Evolutionary conservation across 2,888 invertebrate genomes (phyloP).

Genomic region (Dynastes grantii): DNA sequence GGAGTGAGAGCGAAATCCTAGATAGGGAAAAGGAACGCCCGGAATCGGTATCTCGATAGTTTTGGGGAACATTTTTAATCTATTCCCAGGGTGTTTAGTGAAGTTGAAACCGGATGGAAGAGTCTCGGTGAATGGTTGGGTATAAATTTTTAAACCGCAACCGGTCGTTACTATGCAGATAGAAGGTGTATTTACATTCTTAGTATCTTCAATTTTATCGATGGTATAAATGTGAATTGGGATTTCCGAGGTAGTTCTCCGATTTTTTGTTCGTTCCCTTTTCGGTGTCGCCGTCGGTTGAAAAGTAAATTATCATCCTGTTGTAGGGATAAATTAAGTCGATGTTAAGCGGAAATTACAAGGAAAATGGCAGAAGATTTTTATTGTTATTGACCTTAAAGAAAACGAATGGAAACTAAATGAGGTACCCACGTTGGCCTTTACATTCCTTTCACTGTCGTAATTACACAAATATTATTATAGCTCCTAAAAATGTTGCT

Average conservation of each 20-base stretch:
- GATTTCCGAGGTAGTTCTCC: conserved; percentile 33
- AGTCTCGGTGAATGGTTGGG: conserved; percentile 49
- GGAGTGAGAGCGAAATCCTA: conserved; percentile 4
- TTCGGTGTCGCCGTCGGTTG: neutral
- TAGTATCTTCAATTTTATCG: conserved; percentile 56
- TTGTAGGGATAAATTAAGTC: conserved; percentile 26
- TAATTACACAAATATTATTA: too few relatives aligned
- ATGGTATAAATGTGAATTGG: conserved; percentile 44
- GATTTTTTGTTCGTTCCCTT: conserved; percentile 24
- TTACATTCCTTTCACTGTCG: neutral
- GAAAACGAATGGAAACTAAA: neutral
- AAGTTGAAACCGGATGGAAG: conserved; percentile 54
- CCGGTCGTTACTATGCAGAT: conserved; percentile 61
- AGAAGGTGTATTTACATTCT: conserved; percentile 62
- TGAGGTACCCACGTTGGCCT: neutral
- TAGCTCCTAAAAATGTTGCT: too few relatives aligned
- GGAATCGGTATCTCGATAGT: conserved; percentile 27
- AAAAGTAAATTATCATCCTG: conserved; percentile 23
- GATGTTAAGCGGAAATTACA: conserved; percentile 39
- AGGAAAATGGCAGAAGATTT: conserved; percentile 38
- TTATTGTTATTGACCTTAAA: conserved; percentile 40
- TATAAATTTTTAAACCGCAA: conserved; percentile 59
- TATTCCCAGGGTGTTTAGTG: conserved; percentile 50
- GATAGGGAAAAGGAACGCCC: neutral
- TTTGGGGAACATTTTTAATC: conserved; percentile 47